Percentiles rank a stretch among this genome's conserved stretches.
Evolutionary conservation across 1,140 invertebrate species (phyloP).

Genomic region (Drosophila ficusphila): DNA sequence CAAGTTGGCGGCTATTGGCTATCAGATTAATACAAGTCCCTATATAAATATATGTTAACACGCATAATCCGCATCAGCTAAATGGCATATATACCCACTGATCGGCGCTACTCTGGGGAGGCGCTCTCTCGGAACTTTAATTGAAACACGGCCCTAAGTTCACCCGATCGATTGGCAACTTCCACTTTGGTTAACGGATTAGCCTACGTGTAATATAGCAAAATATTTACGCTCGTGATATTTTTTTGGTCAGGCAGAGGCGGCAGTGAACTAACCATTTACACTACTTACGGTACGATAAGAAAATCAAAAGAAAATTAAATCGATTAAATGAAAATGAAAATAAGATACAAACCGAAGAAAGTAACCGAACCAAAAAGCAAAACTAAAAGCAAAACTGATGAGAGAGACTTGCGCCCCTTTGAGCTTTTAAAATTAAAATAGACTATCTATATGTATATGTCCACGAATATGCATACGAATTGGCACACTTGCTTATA

Average conservation of each 20-base stretch:
- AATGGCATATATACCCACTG: constrained; percentile 24
- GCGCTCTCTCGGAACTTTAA: constrained; percentile 68
- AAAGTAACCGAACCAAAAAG: constrained; percentile 31
- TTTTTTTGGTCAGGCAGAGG: constrained; percentile 55
- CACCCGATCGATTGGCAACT: constrained; percentile 38
- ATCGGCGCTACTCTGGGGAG: constrained; percentile 52
- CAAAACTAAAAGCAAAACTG: constrained; percentile 35
- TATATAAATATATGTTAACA: constrained; percentile 51
- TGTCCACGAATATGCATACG: constrained; percentile 53
- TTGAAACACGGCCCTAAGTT: constrained; percentile 34
- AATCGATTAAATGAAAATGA: no score
- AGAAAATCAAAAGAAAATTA: constrained; percentile 42
- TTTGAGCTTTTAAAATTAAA: constrained; percentile 68
- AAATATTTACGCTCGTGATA: constrained; percentile 73
- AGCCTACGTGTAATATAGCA: constrained; percentile 62
- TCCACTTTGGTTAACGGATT: constrained; percentile 39
- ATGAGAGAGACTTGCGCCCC: constrained; percentile 72
- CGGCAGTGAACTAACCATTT: constrained; percentile 34
- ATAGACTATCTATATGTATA: constrained; percentile 29
- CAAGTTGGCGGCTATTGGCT: constrained; percentile 9
- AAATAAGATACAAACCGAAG: constrained; percentile 5
- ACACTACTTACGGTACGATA: constrained; percentile 49
- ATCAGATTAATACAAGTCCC: constrained; percentile 51
- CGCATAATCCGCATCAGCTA: constrained; percentile 64
- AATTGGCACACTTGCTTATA: constrained; percentile 72